Base-by-base conservation (phyloP, 2,797 vertebrate genomes). In the Scyliorhinus canicula region DNA sequence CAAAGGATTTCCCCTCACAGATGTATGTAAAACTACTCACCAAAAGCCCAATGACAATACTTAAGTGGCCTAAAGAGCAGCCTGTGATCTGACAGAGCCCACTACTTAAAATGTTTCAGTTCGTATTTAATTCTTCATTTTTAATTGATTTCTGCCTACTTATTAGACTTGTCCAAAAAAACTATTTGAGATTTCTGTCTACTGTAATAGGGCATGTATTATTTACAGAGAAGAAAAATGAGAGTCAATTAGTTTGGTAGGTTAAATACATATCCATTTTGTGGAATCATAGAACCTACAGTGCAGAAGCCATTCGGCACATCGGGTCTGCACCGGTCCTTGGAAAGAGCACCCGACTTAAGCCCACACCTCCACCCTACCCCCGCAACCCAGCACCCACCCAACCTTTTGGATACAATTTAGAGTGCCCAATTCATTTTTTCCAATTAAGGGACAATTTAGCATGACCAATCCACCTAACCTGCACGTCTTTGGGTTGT, bases 241-340 rank as follows among this genome's bases (percentile, higher is more conserved):
- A 52, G 52, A n/a, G 52, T 47, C 40, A 57, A 88, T 65, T 26
- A 91, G 95, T 95, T 94, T 44, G 31, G 8, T 47, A 57, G 52
- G 55, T 55, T 31, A 44, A 60, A 52, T 52, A 95, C 55, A 31
- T 63, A 47, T 28, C 40, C 77, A 7, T 47, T 65, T 47, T 95
- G 44, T 47, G n/a, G n/a, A n/a, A n/a, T n/a, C n/a, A n/a, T n/a
- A n/a, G n/a, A n/a, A n/a, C n/a, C n/a, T n/a, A n/a, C n/a, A n/a
- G n/a, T n/a, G n/a, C n/a, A n/a, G n/a, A n/a, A n/a, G n/a, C n/a
- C n/a, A n/a, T n/a, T n/a, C n/a, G n/a, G n/a, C n/a, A n/a, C n/a
- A n/a, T n/a, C n/a, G n/a, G n/a, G n/a, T n/a, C n/a, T n/a, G n/a
- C n/a, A n/a, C n/a, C n/a, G n/a, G n/a, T n/a, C n/a, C n/a, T n/a